These are phyloP conservation scores for Ranitomeya variabilis DNA, from an alignment of 2,113 vertebrate species.

Conservation along the genomic window DNA sequence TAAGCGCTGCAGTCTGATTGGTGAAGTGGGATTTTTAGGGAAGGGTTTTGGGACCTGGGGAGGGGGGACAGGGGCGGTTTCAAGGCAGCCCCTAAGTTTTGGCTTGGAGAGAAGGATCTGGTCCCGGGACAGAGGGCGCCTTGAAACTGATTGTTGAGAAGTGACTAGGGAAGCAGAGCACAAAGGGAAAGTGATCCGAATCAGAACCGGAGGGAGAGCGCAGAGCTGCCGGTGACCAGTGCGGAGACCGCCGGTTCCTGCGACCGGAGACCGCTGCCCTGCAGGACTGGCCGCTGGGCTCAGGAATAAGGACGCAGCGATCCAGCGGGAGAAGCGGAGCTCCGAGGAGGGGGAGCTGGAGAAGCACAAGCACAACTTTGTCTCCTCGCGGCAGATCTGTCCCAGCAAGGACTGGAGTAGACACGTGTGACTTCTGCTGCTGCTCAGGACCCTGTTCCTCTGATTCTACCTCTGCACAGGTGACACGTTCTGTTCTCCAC, in stretches of 20 bases:
- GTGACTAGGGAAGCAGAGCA: slow-evolving; percentile 43
- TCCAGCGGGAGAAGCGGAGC: neutral
- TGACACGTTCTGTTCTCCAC: neutral
- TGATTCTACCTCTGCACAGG: neutral
- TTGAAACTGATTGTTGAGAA: slow-evolving; percentile 50
- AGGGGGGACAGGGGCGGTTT: slow-evolving; percentile 42
- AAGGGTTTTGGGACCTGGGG: slow-evolving; percentile 50
- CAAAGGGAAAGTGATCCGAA: slow-evolving; percentile 56
- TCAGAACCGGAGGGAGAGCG: slow-evolving; percentile 30
- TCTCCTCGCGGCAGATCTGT: neutral
- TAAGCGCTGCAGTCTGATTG: slow-evolving; percentile 32
- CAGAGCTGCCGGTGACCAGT: neutral
- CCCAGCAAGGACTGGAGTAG: neutral
- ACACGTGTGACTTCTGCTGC: neutral
- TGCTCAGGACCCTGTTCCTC: neutral
- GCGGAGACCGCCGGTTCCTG: neutral
- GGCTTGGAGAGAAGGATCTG: slow-evolving; percentile 21
- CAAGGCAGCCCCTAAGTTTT: slow-evolving; percentile 40
- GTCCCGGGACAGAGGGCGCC: slow-evolving; percentile 56
- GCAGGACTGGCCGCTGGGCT: neutral
- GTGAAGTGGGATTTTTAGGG: slow-evolving; percentile 44
- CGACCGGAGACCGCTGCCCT: too few species aligned
- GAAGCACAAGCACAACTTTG: neutral
- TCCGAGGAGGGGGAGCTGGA: neutral
- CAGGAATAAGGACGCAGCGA: neutral